These are phyloP conservation scores for Mactra quadrangularis DNA, from an alignment of 1,140 invertebrate genomes.

Conservation along the genomic window DNA sequence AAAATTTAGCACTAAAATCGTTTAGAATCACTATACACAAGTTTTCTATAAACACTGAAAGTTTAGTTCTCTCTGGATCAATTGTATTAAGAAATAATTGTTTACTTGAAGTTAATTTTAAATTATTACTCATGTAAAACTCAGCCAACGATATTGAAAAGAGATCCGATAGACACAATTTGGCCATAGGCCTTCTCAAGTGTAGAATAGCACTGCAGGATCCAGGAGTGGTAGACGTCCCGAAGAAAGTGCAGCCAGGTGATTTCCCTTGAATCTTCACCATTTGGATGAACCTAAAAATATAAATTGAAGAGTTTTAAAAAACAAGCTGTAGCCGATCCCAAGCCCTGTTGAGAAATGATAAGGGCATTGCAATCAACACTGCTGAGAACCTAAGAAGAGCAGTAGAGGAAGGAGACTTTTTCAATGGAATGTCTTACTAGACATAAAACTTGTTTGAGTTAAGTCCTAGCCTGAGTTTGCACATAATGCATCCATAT, in stretches of 20 bases:
- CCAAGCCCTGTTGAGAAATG: background rate
- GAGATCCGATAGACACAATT: conserved; percentile 74
- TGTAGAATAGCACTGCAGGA: conserved; percentile 67
- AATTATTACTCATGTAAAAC: conserved; percentile 77
- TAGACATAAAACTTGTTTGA: too few relatives aligned
- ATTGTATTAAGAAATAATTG: background rate
- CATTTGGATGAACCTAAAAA: conserved; percentile 54
- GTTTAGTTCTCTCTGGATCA: conserved; percentile 22
- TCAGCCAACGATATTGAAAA: conserved; percentile 75
- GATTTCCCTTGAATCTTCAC: background rate
- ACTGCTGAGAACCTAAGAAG: too few relatives aligned
- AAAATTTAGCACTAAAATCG: too few relatives aligned
- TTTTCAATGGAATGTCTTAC: background rate
- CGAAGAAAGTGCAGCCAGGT: conserved; percentile 18
- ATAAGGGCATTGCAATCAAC: background rate
- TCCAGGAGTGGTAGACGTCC: conserved; percentile 27
- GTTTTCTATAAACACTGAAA: conserved; percentile 26
- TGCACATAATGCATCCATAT: too few relatives aligned
- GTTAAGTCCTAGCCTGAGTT: too few relatives aligned
- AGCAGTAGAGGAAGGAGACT: too few relatives aligned
- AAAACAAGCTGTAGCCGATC: background rate
- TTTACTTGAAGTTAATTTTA: conserved; percentile 51
- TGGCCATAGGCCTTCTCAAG: conserved; percentile 77
- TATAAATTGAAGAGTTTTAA: background rate
- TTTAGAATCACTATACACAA: background rate